Evolutionary conservation across 2,888 invertebrate species (phyloP).

Genomic region (Thereva nobilitata): DNA sequence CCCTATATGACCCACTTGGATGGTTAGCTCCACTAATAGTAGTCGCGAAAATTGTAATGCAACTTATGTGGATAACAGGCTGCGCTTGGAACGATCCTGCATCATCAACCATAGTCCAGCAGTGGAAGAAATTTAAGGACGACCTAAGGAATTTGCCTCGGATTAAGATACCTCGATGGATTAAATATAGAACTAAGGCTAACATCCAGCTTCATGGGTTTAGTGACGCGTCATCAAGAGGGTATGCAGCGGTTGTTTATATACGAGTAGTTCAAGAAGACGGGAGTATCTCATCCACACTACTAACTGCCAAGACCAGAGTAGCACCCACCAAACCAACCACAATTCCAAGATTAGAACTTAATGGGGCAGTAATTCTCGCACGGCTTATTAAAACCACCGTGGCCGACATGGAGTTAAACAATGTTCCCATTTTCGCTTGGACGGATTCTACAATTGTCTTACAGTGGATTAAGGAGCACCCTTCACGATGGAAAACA

Average conservation of each 20-base stretch:
- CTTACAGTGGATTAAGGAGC: neutral
- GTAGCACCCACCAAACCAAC: constrained; percentile 37
- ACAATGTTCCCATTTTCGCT: too few relatives aligned
- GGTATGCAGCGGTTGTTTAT: constrained; percentile 3
- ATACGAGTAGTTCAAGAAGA: too few relatives aligned
- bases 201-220: constrained; percentile 11
- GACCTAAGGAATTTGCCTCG: neutral
- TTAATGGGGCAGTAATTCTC: constrained; percentile 31
- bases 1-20: too few relatives aligned
- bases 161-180: neutral
- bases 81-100: constrained; percentile 4
- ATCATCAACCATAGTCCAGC: neutral
- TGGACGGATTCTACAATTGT: too few relatives aligned
- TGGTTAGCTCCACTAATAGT: too few relatives aligned
- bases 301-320: neutral
- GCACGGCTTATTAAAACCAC: neutral
- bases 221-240: constrained; percentile 13
- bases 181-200: neutral
- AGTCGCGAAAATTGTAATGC: neutral
- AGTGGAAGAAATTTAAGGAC: neutral
- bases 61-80: neutral
- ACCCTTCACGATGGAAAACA: neutral
- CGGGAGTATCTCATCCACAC: neutral
- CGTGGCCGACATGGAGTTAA: too few relatives aligned
- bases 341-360: constrained; percentile 43